phyloP scores from a whole-genome alignment of 2,888 invertebrate genomes.

The Phrixothrix hirtus region DNA sequence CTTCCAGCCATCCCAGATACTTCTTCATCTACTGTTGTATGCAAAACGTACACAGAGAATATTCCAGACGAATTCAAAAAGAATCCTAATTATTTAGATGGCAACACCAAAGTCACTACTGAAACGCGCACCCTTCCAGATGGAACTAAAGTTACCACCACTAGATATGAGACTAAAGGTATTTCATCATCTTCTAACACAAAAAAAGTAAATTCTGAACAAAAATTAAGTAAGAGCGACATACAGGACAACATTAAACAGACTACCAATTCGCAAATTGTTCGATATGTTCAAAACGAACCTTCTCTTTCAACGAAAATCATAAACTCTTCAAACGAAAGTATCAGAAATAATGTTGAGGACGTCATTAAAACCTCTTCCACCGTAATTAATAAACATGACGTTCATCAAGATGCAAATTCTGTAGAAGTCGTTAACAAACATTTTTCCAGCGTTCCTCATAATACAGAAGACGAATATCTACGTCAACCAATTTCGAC shows the following conservation, averaged over 20 bases:
- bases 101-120: constrained; percentile 67
- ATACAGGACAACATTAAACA: neutral
- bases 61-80: constrained; percentile 47
- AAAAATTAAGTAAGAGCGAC: no score
- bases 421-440: no score
- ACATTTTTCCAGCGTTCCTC: no score
- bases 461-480: no score
- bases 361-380: neutral
- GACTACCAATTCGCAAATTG: neutral
- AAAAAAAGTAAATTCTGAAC: constrained; percentile 22
- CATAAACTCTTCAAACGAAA: neutral
- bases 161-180: constrained; percentile 64
- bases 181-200: constrained; percentile 25
- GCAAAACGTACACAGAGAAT: constrained; percentile 41
- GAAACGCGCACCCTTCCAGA: constrained; percentile 70
- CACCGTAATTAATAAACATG: neutral
- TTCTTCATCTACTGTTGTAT: constrained; percentile 12
- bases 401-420: no score
- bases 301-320: neutral
- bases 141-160: constrained; percentile 70
- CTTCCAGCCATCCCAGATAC: constrained; percentile 9
- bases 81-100: constrained; percentile 56
- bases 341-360: neutral
- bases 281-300: neutral
- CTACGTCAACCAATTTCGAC: no score